Evolutionary conservation across 1,140 invertebrate genomes (phyloP), one percentile per base, ranked within the genome.

Genomic region (Scaptomyza pallida): DNA sequence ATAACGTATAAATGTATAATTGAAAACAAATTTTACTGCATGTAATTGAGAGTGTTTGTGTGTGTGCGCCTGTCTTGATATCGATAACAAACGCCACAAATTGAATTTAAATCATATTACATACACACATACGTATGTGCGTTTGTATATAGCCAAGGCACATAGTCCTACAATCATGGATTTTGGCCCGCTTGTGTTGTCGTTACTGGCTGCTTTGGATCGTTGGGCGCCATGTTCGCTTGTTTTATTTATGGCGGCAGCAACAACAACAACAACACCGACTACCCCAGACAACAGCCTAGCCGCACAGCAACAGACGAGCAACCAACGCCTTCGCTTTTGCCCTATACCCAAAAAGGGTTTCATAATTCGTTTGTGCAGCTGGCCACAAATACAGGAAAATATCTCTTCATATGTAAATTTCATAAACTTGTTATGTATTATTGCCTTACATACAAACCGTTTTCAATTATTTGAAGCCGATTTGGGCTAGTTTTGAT

Each of bases 81-180:
- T 85, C 81, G 81, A 85, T 85, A 85, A 85, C 81, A 81, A 85
- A 85, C 71, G 82, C 81, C 81, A 76, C 82, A 85, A 85, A 85
- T 85, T 85, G 81, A 85, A 85, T 85, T 85, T 85, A 85, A 85
- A 85, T 85, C 81, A 86, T 86, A 77, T 81, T 77, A 77, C 81
- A 85, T 52, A 74, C 57, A 61, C 41, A 75, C 51, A 64, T 48
- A 70, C 45, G 45, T 61, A 61, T 6, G 47, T 30, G 2, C n/a
- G 10, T 37, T 35, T 47, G 59, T 37, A 52, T 23, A 57, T 4
- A 45, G 23, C 21, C 19, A 48, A 48, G 50, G 52, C 17, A 55
- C 50, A 55, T 40, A 37, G 33, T 37, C 3, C 12, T 37, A 16
- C 33, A 62, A 26, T 17, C 60, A 52, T 72, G 57, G 30, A 19